Evolutionary conservation across 2,797 vertebrate genomes (phyloP), one percentile per base, ranked within the genome.

Genomic region (Poecile montanus): DNA sequence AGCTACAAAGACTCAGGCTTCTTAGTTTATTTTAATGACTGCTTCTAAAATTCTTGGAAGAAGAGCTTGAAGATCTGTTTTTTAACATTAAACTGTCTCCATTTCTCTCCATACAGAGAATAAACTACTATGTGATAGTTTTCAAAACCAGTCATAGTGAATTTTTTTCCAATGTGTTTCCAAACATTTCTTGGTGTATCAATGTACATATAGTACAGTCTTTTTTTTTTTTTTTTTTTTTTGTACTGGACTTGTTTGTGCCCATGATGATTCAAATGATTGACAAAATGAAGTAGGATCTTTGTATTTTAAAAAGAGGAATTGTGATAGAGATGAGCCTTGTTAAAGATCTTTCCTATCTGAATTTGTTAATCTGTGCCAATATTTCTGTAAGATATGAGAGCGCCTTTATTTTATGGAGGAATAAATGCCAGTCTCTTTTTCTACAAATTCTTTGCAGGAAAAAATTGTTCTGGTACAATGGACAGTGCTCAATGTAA

Each of bases 391-490:
- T 83, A 54, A 84, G 67, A 90, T 71, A 70, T 92, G 80, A 94
- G 74, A 71, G 75, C 0, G 56, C 51, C 91, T 96, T 96, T 95
- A 84, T 96, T 38, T 95, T 81, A 29, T 1, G 60, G 85, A 93
- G 51, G 91, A 94, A 94, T 93, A 90, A 91, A 93, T 94, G 60
- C 90, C 82, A 93, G 58, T 89, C 91, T 94, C 82, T 70, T 58
- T 92, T 91, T 86, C 74, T 76, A 57, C 32, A 54, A 40, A 32
- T 86, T 67, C 53, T 32, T 70, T 90, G 47, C 56, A 50, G 63
- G 88, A 73, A 91, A 44, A 47, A 88, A 32, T 90, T 94, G 60
- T 81, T 82, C 75, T 86, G 25, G 77, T 82, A 45, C 17, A 63
- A 45, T 40, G 84, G 68, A 85, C 23, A 78, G 15, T 78, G 20